Evolutionary conservation across 1,140 invertebrate genomes (phyloP).

Genomic region (Conus ventricosus): DNA sequence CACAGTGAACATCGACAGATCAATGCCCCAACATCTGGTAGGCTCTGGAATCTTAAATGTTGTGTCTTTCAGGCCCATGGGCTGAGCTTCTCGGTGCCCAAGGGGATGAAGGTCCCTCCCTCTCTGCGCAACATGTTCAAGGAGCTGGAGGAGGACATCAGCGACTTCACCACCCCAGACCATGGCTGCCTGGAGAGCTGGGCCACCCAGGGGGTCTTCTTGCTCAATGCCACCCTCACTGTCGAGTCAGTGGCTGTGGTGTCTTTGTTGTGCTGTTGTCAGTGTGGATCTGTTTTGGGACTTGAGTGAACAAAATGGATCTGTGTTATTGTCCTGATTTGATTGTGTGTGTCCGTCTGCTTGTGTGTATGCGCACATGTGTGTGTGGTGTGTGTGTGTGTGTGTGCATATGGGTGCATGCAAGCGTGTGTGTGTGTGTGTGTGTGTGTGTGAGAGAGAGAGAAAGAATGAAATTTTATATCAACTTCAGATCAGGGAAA

Average conservation of each 20-base stretch:
- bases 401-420: too few relatives aligned
- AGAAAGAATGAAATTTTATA: too few relatives aligned
- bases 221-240: slow-evolving; percentile 82
- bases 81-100: slow-evolving; percentile 81
- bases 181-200: slow-evolving; percentile 80
- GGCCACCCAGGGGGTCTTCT: slow-evolving; percentile 81
- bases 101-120: slow-evolving; percentile 78
- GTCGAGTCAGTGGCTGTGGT: slow-evolving; percentile 72
- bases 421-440: too few relatives aligned
- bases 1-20: too few relatives aligned
- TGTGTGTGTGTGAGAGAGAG: too few relatives aligned
- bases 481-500: too few relatives aligned
- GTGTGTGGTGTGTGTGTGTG: too few relatives aligned
- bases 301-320: not conserved
- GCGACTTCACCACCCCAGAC: slow-evolving; percentile 76
- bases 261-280: not conserved
- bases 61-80: slow-evolving; percentile 77
- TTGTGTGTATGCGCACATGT: too few relatives aligned
- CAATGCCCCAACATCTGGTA: too few relatives aligned
- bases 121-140: slow-evolving; percentile 82
- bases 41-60: too few relatives aligned
- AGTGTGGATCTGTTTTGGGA: not conserved
- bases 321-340: not conserved
- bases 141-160: slow-evolving; percentile 79
- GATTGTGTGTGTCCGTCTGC: too few relatives aligned